Conservation (phyloP, 37 sponge, comb jelly and placozoan species). For the Geodia barretti region DNA sequence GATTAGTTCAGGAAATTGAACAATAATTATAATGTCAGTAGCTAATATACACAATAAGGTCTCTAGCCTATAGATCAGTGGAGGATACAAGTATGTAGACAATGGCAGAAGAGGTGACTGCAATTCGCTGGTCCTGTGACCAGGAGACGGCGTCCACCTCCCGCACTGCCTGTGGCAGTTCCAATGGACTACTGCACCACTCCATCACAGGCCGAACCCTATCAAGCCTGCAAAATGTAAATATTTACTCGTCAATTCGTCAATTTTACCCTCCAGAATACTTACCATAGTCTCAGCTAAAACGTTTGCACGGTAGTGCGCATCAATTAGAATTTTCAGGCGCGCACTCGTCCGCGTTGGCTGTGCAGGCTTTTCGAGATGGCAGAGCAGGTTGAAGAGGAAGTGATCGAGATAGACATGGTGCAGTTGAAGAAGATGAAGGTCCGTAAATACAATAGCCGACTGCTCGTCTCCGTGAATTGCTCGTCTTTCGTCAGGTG, state of each 20-base stretch:
- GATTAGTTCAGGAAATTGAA: too few relatives aligned
- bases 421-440: conserved; percentile 77
- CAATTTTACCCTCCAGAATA: too few relatives aligned
- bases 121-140: conserved; percentile 38
- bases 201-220: too few relatives aligned
- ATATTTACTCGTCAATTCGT: too few relatives aligned
- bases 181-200: background rate
- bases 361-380: background rate
- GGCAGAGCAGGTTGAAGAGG: conserved; percentile 28
- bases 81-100: conserved; percentile 25
- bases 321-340: background rate
- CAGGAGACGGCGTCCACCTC: conserved; percentile 20
- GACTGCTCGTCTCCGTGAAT: too few relatives aligned
- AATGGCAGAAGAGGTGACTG: conserved; percentile 20
- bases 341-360: background rate
- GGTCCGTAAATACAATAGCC: conserved; percentile 19
- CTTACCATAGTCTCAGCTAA: background rate
- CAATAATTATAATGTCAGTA: background rate
- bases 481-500: conserved; percentile 38
- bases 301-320: background rate
- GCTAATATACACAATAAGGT: background rate
- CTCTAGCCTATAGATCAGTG: background rate
- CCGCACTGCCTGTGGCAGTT: background rate
- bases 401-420: conserved; percentile 55
- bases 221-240: too few relatives aligned